Evolutionary conservation across 2,888 invertebrate species (phyloP).

Genomic region (Sycophila texana): DNA sequence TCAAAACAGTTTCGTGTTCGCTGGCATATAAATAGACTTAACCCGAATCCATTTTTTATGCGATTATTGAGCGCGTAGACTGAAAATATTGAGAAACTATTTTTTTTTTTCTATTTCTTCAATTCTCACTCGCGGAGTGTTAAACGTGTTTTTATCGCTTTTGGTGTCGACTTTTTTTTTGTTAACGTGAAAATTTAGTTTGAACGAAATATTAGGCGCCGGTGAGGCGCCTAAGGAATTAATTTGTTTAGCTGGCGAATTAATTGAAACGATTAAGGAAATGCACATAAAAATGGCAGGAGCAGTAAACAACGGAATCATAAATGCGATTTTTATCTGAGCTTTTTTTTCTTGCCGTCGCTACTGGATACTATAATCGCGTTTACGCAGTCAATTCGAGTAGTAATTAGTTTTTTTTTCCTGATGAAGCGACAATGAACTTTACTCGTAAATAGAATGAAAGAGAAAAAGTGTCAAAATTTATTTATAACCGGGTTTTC

Average conservation of each 20-base stretch:
- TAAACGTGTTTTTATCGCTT: neutral
- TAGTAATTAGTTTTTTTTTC: too few species aligned
- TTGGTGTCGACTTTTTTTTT: neutral
- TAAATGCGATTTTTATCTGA: too few species aligned
- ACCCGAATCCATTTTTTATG: neutral
- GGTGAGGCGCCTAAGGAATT: neutral
- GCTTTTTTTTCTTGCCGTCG: too few species aligned
- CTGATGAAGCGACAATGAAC: too few species aligned
- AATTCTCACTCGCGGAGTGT: neutral
- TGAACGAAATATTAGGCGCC: neutral
- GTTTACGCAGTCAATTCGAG: too few species aligned
- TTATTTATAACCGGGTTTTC: too few species aligned
- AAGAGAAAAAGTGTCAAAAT: too few species aligned
- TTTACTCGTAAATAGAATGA: too few species aligned
- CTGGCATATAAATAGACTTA: conserved; percentile 4
- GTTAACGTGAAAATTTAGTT: neutral
- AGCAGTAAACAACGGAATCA: too few species aligned
- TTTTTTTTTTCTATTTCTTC: neutral
- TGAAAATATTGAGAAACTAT: neutral
- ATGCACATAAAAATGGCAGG: neutral
- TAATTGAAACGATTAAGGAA: conserved; percentile 29
- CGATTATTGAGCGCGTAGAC: too few species aligned
- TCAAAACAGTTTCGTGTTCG: neutral
- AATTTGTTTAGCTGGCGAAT: neutral
- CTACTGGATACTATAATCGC: too few species aligned